Evolutionary conservation across 1,140 invertebrate species (phyloP).

Genomic region (Batillaria attramentaria): DNA sequence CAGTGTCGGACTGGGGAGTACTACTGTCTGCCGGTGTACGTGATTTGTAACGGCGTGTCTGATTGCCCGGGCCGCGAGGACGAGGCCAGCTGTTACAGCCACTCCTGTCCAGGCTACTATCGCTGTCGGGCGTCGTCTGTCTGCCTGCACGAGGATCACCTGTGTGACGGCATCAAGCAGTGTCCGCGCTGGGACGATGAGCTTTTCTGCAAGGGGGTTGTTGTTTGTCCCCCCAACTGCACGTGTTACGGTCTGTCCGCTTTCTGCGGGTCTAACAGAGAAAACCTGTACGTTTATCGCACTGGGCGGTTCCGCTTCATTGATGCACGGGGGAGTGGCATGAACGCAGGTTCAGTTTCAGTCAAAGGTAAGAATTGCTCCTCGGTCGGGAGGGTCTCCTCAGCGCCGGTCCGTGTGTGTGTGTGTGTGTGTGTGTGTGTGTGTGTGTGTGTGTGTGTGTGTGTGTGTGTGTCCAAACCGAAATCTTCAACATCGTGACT

Average conservation of each 20-base stretch:
- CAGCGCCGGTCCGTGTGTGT: not conserved
- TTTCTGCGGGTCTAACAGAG: not conserved
- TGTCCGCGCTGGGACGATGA: constrained; percentile 33
- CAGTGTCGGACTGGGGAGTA: not conserved
- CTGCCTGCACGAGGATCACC: constrained; percentile 10
- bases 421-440: not conserved
- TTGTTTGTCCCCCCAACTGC: constrained; percentile 41
- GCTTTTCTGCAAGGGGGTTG: constrained; percentile 23
- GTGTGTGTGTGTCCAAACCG: too few species aligned
- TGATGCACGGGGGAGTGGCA: too few species aligned
- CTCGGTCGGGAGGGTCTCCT: not conserved
- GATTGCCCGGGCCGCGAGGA: not conserved
- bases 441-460: too few species aligned
- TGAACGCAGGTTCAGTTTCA: too few species aligned
- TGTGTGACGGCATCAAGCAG: constrained; percentile 18
- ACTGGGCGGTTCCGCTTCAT: not conserved
- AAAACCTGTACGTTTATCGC: not conserved
- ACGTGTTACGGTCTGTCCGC: constrained; percentile 2
- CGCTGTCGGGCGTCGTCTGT: constrained; percentile 1
- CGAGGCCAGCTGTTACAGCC: not conserved
- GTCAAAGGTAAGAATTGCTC: too few species aligned
- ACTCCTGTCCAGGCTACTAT: constrained; percentile 31
- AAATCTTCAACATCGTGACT: too few species aligned
- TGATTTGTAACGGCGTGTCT: constrained; percentile 13
- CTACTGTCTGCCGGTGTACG: not conserved